Evolutionary conservation across 2,113 vertebrate species (phyloP), one percentile per base, ranked within the genome.

Genomic region (Sialia sialis): DNA sequence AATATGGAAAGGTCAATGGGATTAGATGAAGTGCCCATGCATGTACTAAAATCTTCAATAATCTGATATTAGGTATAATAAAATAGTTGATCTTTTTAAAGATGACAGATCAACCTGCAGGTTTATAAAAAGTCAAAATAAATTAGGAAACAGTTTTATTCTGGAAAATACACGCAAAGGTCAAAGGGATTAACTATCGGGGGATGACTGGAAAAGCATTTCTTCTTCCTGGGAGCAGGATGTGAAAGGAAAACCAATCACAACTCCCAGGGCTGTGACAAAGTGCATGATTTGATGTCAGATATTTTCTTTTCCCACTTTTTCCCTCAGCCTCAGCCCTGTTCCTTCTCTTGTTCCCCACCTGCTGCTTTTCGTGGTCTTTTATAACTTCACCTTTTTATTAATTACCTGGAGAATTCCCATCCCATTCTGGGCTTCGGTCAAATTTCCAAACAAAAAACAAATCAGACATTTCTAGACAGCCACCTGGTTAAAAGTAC

Each of bases 71-170:
- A 52, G 48, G 77, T 87, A 87, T 79, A 87, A 72, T 90, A 87
- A 95, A 96, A 85, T 60, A 41, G 60, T 92, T 94, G 26, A 95
- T 96, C 90, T 93, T 95, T 96, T 96, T 95, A 95, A 97, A 94
- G 75, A 67, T 82, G 68, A 83, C 92, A 75, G 68, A 81, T 92
- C 84, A 93, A 43, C 73, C 20, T 67, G 64, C 68, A 52, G 89
- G 29, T 92, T 95, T 96, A 89, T 69, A 86, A 64, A 95, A 95
- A 92, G 30, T 21, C 76, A 90, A 92, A 95, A 82, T 64, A 89
- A 95, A 95, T 91, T 74, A 74, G 56, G 60, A 72, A 84, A 80
- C 60, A 77, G 55, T 94, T 93, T 87, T 95, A 67, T 59, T 74
- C 62, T 74, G 62, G 36, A 48, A 82, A 56, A 46, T 66, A 41